A percentile compares a stretch with the other conserved stretches of the same genome.
Evolutionary conservation across 1,140 invertebrate species (phyloP).

Genomic region (Metopolophium dirhodum): DNA sequence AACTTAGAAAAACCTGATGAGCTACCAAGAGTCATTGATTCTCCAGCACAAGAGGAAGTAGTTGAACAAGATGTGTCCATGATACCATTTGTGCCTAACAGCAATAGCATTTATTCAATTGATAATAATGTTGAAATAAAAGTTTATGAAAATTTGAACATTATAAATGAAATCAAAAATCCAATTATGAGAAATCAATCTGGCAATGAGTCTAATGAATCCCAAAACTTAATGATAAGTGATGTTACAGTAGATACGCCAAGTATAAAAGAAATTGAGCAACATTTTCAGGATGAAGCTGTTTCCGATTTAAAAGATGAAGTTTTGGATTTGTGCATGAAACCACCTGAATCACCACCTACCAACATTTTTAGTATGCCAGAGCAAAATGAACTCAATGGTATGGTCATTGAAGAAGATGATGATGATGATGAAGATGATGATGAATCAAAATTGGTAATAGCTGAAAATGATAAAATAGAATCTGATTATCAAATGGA

Average conservation of each 20-base stretch:
- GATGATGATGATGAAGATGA: constrained; percentile 61
- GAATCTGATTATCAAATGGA: constrained; percentile 15
- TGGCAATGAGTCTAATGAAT: background rate
- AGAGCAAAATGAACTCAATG: background rate
- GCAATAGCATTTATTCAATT: background rate
- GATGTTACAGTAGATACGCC: background rate
- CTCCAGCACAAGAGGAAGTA: background rate
- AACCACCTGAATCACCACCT: constrained; percentile 65
- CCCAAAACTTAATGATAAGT: background rate
- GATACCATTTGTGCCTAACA: background rate
- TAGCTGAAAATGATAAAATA: constrained; percentile 33
- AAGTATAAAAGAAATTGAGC: background rate
- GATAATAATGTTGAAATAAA: background rate
- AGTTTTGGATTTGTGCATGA: constrained; percentile 67
- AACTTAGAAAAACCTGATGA: background rate
- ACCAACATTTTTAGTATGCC: constrained; percentile 59
- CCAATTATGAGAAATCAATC: background rate
- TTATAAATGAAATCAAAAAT: background rate
- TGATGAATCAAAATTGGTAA: constrained; percentile 53
- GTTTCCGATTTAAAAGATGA: constrained; percentile 60
- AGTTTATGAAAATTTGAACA: background rate
- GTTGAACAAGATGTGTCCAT: background rate
- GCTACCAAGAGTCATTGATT: background rate
- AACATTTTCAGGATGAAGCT: background rate
- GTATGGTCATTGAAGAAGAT: constrained; percentile 63